Evolutionary conservation across 2,113 vertebrate genomes (phyloP).

Genomic region (Lasiurus cinereus): DNA sequence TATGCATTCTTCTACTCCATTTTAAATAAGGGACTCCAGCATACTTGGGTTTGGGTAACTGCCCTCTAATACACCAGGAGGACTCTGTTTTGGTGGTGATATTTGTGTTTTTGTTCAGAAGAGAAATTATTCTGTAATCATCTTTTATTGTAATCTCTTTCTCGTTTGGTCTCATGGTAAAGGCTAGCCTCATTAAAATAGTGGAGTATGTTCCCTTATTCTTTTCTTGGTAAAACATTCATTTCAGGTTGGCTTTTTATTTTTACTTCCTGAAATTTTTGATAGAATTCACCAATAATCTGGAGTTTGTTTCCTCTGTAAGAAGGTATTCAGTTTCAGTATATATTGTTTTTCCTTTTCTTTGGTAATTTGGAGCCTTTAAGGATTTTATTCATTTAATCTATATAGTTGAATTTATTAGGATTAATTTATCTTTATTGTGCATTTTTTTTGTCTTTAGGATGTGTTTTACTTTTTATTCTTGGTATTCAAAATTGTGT

Average conservation of each 20-base stretch:
- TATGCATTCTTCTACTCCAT: background rate
- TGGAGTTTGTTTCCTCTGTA: conserved; percentile 32
- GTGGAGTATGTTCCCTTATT: background rate
- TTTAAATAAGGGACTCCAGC: background rate
- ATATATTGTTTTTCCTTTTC: background rate
- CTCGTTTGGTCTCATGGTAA: background rate
- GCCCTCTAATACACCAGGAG: background rate
- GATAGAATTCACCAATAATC: background rate
- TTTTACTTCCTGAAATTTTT: background rate
- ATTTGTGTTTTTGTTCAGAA: background rate
- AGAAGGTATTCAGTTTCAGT: conserved; percentile 1
- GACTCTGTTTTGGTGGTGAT: background rate
- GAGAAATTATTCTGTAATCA: background rate
- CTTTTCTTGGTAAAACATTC: background rate
- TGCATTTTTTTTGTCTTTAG: background rate
- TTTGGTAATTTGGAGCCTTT: background rate
- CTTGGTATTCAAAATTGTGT: background rate
- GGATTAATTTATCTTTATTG: background rate
- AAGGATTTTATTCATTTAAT: conserved; percentile 1
- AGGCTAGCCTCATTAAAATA: background rate
- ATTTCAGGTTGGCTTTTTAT: background rate
- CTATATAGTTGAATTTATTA: background rate
- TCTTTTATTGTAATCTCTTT: background rate
- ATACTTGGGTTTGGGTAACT: background rate
- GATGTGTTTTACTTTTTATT: background rate